Percentiles rank a stretch among this genome's conserved stretches.
phyloP scores from a whole-genome alignment of 2,113 vertebrate species.

The Erpornis zantholeuca region DNA sequence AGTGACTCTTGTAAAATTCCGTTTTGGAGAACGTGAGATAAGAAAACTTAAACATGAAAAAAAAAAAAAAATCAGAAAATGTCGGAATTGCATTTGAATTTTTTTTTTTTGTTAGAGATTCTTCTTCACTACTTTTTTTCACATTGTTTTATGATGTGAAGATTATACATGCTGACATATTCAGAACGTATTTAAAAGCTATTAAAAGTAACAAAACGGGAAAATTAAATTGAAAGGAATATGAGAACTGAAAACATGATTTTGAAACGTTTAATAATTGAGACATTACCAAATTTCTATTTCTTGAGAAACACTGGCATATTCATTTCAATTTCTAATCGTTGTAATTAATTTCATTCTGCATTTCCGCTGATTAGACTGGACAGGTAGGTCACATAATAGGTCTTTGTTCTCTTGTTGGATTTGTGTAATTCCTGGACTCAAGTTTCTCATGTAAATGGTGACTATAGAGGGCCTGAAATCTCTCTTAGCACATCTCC shows the following conservation, averaged over 20 bases:
- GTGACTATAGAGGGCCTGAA: not conserved
- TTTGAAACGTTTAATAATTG: not conserved
- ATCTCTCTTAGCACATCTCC: not conserved
- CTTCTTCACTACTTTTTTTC: not conserved
- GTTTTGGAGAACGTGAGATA: not conserved
- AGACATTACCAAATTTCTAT: not conserved
- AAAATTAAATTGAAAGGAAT: not conserved
- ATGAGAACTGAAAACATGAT: not conserved
- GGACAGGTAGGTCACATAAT: not conserved
- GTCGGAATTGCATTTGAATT: not conserved
- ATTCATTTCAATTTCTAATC: not conserved
- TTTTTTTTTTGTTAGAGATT: not conserved
- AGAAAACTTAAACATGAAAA: not conserved
- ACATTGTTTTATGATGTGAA: not conserved
- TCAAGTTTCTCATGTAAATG: not conserved
- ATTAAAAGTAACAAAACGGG: not conserved
- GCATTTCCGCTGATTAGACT: not conserved
- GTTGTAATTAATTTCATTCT: slow-evolving; percentile 8
- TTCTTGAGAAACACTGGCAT: not conserved
- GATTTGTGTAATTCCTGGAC: not conserved
- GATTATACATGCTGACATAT: not conserved
- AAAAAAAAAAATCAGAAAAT: not conserved
- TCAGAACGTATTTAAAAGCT: not conserved
- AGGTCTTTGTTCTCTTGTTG: not conserved
- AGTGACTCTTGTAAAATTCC: not conserved